A percentile compares a stretch with the other conserved stretches of the same genome.
These are phyloP conservation scores for Bombus sylvicola DNA, from an alignment of 1,140 invertebrate genomes.

Conservation along the genomic window DNA sequence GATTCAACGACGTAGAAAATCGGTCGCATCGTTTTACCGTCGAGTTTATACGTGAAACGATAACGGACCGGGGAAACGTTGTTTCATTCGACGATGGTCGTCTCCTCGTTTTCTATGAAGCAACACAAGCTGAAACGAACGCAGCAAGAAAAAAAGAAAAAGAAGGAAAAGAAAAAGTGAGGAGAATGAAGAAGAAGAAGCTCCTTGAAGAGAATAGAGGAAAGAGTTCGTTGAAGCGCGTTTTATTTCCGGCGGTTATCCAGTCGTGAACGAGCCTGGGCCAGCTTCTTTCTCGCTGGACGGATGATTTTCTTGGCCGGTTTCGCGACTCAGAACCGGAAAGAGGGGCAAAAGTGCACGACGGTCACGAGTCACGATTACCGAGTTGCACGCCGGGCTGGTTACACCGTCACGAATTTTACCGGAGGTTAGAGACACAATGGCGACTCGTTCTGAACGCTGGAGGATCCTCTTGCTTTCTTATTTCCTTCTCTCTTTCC, in stretches of 20 bases:
- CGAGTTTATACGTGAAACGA: neutral
- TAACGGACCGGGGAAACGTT: neutral
- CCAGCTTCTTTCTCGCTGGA: constrained; percentile 21
- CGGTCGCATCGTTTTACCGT: neutral
- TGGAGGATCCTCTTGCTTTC: neutral
- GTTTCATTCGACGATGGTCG: neutral
- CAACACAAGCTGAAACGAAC: neutral
- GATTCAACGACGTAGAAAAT: neutral
- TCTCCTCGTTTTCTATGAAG: neutral
- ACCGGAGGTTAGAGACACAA: constrained; percentile 59
- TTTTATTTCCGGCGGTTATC: constrained; percentile 49
- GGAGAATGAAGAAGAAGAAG: too few species aligned
- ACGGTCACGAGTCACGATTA: constrained; percentile 60
- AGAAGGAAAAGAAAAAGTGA: too few species aligned
- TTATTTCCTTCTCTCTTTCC: neutral
- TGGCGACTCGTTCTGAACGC: constrained; percentile 22
- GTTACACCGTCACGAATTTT: constrained; percentile 56
- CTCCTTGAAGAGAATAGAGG: neutral
- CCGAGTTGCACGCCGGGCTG: constrained; percentile 50
- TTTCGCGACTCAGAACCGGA: constrained; percentile 40
- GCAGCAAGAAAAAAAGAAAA: neutral
- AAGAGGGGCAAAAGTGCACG: constrained; percentile 61
- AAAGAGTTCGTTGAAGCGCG: constrained; percentile 35
- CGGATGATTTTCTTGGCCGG: constrained; percentile 52
- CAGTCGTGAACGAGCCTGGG: constrained; percentile 33